phyloP scores from a whole-genome alignment of 2,888 invertebrate genomes.

The Ophioninae sp. region DNA sequence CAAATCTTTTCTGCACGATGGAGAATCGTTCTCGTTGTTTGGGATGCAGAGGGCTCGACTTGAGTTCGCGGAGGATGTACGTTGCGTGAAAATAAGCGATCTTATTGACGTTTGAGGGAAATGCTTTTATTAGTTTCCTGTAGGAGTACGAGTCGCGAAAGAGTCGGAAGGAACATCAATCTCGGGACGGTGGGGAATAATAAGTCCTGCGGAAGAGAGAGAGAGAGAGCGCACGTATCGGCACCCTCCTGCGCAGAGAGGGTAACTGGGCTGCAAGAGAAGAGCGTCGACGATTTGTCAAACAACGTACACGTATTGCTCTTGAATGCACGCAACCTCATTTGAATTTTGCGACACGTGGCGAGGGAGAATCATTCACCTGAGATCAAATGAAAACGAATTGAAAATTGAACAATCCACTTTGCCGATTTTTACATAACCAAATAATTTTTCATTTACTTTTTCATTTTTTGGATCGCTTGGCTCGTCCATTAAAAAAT shows the following conservation, averaged over 20 bases:
- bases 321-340: neutral
- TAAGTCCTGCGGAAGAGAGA: slow-evolving; percentile 21
- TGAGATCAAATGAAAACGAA: neutral
- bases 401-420: neutral
- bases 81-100: slow-evolving; percentile 49
- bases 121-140: slow-evolving; percentile 21
- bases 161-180: slow-evolving; percentile 50
- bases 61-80: slow-evolving; percentile 51
- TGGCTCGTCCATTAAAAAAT: too few relatives aligned
- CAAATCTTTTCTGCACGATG: slow-evolving; percentile 19
- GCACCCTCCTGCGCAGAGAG: slow-evolving; percentile 20
- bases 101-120: slow-evolving; percentile 24
- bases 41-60: slow-evolving; percentile 45
- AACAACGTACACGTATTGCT: neutral
- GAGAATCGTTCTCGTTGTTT: slow-evolving; percentile 43
- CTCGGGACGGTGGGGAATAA: slow-evolving; percentile 41
- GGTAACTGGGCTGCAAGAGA: slow-evolving; percentile 13
- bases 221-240: slow-evolving; percentile 26
- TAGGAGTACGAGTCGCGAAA: neutral
- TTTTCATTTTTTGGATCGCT: too few relatives aligned
- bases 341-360: slow-evolving; percentile 14
- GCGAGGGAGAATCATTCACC: neutral
- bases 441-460: neutral
- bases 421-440: neutral
- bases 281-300: slow-evolving; percentile 46